Evolutionary conservation across 2,797 vertebrate species (phyloP), one percentile per base, ranked within the genome.

Genomic region (Parauchenoglanis punctatus): DNA sequence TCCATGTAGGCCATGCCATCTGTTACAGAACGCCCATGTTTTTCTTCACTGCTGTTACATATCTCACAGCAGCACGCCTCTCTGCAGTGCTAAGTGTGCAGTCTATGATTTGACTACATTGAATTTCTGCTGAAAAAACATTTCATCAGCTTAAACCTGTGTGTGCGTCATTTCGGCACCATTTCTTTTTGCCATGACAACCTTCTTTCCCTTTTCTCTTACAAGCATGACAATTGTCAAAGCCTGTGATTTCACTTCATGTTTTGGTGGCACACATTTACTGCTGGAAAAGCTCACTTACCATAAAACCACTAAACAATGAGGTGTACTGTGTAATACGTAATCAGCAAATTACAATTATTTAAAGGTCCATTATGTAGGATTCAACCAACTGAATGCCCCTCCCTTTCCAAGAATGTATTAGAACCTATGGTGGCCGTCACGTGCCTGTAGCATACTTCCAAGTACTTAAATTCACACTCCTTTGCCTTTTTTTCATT

Each of bases 1-100:
- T 78, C 12, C 17, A 56, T 17, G 28, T 56, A 78, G 52, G 76
- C 52, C 52, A 56, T 18, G 52, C 76, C 76, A 78, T 78, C 52
- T 78, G 76, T 78, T 78, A 78, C n/a, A 56, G 7, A 56, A 56
- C 76, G 63, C 78, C 40, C n/a, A 46, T 78, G 81, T 52, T 49
- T 77, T n/a, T 81, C 58, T 63, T 61, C 12, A 0, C 58, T 81
- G n/a, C 35, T 81, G 35, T 25, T 81, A 63, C 58, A n/a, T 63
- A 81, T 44, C 58, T 81, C 78, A 81, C 58, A 81, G 78, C 56
- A 44, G 35, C 78, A 63, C 8, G 58, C n/a, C 58, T 63, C 35
- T 5, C 58, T 61, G 35, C 58, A 81, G 31, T 25, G 31, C 76
- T 20, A 56, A 35, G 35, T 59, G 44, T 25, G 35, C 7, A 35